These are phyloP conservation scores for Nematolebias whitei DNA, from an alignment of 2,113 vertebrate species.

Conservation along the genomic window DNA sequence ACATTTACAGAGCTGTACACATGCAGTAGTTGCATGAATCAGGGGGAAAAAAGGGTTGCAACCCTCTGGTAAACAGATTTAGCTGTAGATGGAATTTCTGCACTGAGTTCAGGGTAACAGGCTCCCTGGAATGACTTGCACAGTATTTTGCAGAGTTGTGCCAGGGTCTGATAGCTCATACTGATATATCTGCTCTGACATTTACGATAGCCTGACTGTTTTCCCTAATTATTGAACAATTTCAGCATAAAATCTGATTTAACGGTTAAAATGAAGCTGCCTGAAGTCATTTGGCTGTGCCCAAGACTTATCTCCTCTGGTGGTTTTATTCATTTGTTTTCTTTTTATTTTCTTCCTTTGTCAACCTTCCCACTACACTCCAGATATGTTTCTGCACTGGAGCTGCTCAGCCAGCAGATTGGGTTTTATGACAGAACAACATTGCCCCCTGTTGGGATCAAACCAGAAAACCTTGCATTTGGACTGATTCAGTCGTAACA, in stretches of 20 bases:
- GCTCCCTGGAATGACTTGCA: constrained; percentile 29
- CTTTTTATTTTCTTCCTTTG: constrained; percentile 58
- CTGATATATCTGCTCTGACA: constrained; percentile 68
- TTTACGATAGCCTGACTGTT: constrained; percentile 56
- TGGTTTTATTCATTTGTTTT: constrained; percentile 73
- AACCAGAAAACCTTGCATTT: constrained; percentile 13
- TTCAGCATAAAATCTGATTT: constrained; percentile 73
- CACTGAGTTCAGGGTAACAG: constrained; percentile 27
- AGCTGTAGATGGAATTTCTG: constrained; percentile 32
- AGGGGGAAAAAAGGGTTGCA: constrained; percentile 16
- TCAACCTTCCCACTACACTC: constrained; percentile 56
- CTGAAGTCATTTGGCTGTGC: constrained; percentile 64
- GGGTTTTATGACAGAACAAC: constrained; percentile 67
- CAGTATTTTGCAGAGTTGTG: constrained; percentile 29
- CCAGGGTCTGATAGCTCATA: constrained; percentile 48
- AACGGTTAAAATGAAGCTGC: constrained; percentile 64
- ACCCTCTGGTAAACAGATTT: constrained; percentile 31
- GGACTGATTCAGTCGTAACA: constrained; percentile 6
- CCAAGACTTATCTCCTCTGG: constrained; percentile 62
- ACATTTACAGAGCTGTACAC: background rate
- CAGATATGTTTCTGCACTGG: constrained; percentile 31
- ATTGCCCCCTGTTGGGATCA: constrained; percentile 79
- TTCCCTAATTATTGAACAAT: constrained; percentile 73
- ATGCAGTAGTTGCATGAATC: constrained; percentile 1
- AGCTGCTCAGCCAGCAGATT: constrained; percentile 14